These are phyloP conservation scores for Zaprionus africanus DNA, from an alignment of 1,140 invertebrate species.

Conservation along the genomic window DNA sequence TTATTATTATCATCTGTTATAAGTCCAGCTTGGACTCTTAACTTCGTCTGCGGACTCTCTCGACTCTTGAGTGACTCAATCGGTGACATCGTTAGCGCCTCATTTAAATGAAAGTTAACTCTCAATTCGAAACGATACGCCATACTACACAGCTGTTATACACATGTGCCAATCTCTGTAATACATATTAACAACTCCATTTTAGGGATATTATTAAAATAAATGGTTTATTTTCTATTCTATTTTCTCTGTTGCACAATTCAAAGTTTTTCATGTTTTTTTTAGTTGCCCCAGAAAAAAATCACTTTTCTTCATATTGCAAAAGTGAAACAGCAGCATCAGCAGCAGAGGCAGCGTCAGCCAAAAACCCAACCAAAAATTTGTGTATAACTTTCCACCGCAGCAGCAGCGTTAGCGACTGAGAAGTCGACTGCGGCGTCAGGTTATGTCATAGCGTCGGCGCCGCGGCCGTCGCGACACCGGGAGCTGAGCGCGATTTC, in stretches of 20 bases:
- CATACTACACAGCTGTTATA: background rate
- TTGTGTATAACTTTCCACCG: conserved; percentile 77
- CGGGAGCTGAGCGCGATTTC: conserved; percentile 66
- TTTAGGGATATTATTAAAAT: conserved; percentile 35
- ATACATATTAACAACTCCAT: conserved; percentile 14
- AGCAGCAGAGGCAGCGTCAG: conserved; percentile 33
- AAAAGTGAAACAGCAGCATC: conserved; percentile 55
- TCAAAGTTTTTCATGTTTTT: conserved; percentile 15
- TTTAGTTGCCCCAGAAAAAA: conserved; percentile 32
- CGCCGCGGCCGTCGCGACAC: conserved; percentile 31
- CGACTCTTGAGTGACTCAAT: conserved; percentile 51
- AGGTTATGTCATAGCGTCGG: conserved; percentile 67
- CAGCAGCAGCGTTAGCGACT: conserved; percentile 18
- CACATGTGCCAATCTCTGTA: background rate
- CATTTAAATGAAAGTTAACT: conserved; percentile 71
- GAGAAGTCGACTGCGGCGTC: conserved; percentile 14
- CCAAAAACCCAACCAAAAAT: conserved; percentile 61
- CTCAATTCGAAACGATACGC: background rate
- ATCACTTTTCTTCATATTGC: conserved; percentile 70
- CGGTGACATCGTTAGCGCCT: conserved; percentile 57
- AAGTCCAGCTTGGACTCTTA: background rate
- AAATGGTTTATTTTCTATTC: background rate
- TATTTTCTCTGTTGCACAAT: conserved; percentile 53
- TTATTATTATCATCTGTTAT: conserved; percentile 71
- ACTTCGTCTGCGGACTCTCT: background rate